Conservation (phyloP, 2,888 invertebrate genomes). For the Machimus atricapillus region DNA sequence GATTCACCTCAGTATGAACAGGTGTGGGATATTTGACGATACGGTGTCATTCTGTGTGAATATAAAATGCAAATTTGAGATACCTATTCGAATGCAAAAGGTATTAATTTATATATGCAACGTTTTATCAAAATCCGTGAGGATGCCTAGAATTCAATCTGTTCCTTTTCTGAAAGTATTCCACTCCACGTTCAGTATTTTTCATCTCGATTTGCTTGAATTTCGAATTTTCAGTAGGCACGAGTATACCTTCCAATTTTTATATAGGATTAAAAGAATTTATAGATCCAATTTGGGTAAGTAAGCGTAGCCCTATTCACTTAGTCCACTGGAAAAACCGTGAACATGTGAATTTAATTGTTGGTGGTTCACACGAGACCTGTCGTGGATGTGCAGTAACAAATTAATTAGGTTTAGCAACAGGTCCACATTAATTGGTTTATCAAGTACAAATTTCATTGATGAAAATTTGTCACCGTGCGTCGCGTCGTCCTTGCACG, state of each 20-base stretch:
- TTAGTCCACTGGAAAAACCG: neutral
- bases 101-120: no score
- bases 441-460: neutral
- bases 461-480: neutral
- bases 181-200: neutral
- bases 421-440: neutral
- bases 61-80: no score
- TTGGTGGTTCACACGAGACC: neutral
- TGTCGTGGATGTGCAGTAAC: neutral
- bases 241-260: neutral
- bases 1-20: no score
- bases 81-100: no score
- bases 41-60: no score
- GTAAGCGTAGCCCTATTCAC: neutral
- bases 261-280: neutral
- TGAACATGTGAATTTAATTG: neutral
- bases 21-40: no score
- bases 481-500: neutral
- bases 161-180: no score
- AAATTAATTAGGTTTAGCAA: neutral
- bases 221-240: neutral
- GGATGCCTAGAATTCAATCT: no score
- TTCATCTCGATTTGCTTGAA: neutral
- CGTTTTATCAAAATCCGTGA: no score
- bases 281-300: neutral